Evolutionary conservation across 2,797 vertebrate genomes (phyloP), one percentile per base, ranked within the genome.

Genomic region (Momotus momota): DNA sequence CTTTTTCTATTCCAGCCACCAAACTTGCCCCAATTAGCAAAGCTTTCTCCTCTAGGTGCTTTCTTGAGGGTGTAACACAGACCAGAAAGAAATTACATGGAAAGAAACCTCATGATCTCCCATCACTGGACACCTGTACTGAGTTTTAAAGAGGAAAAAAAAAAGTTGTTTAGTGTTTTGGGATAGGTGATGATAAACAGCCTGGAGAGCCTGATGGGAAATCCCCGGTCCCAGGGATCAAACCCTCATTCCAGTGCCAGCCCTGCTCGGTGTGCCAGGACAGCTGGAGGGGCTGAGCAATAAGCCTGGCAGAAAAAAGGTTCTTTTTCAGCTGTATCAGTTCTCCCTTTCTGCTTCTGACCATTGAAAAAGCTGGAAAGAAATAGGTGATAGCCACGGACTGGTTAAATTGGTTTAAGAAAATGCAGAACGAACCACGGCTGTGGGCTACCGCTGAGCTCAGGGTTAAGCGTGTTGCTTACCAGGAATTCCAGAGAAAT

Each of bases 11-110:
- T 97, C 85, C 98, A 97, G 91, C 97, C 97, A 97, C 96, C 94
- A n/a, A 91, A 95, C 88, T 95, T 90, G 80, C 95, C 97, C 97
- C 96, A 49, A 35, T 97, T 98, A 98, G 98, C 97, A 98, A 98
- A 97, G 90, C 97, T 97, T 98, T 98, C 90, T 98, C 97, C 94
- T 98, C 58, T 98, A 98, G 98, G 97, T 98, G 96, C 94, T 93
- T 1, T 57, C 4, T 15, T 78, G 82, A 60, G 82, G 33, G 43
- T 27, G 58, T 38, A 71, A 70, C 60, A 60, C 73, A 91, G 38
- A 58, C 18, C 67, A 88, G 60, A 70, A 82, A 14, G 85, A 86
- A 61, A 74, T 74, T 21, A 8, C 19, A 1, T 40, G 83, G 67
- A 77, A 82, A 86, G 35, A 49, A 88, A 92, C 31, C 67, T 55